These are phyloP conservation scores for Nasonia vitripennis DNA, from an alignment of 1,140 invertebrate species.

Conservation along the genomic window DNA sequence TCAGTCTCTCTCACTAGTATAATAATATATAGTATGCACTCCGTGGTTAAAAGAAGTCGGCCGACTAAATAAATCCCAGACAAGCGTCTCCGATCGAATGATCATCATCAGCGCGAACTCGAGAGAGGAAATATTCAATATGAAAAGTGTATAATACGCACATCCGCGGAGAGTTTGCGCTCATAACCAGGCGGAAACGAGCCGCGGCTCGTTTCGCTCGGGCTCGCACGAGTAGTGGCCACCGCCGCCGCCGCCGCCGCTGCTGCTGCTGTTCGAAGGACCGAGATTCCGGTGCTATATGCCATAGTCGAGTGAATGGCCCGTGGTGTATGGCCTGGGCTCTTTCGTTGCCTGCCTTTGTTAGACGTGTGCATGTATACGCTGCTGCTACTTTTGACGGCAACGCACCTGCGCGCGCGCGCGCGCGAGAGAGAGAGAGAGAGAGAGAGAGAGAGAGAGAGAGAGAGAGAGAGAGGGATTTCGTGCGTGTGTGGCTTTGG, in stretches of 20 bases:
- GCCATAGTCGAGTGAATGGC: conserved; percentile 10
- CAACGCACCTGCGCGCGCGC: conserved; percentile 20
- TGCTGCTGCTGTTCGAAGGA: conserved; percentile 32
- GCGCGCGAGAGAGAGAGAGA: not conserved
- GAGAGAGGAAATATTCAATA: not conserved
- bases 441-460: too few species aligned
- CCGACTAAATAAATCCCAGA: too few species aligned
- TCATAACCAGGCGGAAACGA: conserved; percentile 28
- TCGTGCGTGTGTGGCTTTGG: not conserved
- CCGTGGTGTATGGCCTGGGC: not conserved
- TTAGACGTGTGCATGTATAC: not conserved
- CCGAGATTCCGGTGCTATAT: conserved; percentile 45
- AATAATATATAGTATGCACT: too few species aligned
- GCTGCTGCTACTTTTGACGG: not conserved
- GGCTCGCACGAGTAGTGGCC: not conserved
- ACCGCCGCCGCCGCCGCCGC: not conserved
- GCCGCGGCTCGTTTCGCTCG: conserved; percentile 8
- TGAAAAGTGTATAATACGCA: not conserved
- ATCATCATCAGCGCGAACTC: too few species aligned
- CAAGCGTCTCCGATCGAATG: not conserved
- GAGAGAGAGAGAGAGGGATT: not conserved
- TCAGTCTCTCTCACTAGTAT: too few species aligned
- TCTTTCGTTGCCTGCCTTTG: not conserved
- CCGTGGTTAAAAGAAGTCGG: too few species aligned
- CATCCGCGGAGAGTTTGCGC: not conserved